Base-by-base conservation (phyloP, 2,888 invertebrate genomes). In the Nysson spinosus region DNA sequence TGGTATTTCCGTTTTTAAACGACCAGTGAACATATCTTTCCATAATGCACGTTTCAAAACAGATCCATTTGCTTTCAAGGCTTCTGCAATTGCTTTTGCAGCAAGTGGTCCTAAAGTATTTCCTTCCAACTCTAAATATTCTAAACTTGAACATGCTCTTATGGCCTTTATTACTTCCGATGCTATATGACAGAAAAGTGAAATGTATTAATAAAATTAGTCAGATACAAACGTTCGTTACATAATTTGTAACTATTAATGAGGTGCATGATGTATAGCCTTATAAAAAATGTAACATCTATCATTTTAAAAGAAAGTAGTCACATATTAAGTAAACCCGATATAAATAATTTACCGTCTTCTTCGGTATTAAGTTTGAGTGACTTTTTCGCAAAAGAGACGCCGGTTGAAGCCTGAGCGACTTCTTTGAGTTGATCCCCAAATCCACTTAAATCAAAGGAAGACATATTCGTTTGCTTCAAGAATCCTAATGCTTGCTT, bases 1-100 rank as follows among this genome's bases (percentile, higher is more conserved):
- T 0, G 99, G 99, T 82, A 99, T 99, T 89, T 99, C 99, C 0
- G 94, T 91, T 87, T 98, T 99, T 88, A 96, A 91, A 43, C 99
- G 90, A 0, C 98, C 96, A 0, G 99, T 99, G 85, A 99, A 99
- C 91, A 99, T 93, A 83, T 99, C 98, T 62, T 96, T 97, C 95
- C 98, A 98, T 51, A 95, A 87, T 0, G 97, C 97, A 72, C 90
- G 88, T 82, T 93, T 91, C 68, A 93, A 90, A 67, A 96, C 90
- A 83, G 95, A 93, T 0, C 94, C 93, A 76, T 95, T 95, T 12
- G 89, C 90, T 75, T 93, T 92, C 35, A 98, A 87, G 0, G 95
- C 93, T 81, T 93, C 91, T 0, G 94, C 95, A 52, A 99, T 94
- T 0, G 91, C 95, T 82, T 93, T 90, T 0, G 98, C 96, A 0